Conservation (phyloP, 2,797 vertebrate species). For the Xiphophorus birchmanni region DNA sequence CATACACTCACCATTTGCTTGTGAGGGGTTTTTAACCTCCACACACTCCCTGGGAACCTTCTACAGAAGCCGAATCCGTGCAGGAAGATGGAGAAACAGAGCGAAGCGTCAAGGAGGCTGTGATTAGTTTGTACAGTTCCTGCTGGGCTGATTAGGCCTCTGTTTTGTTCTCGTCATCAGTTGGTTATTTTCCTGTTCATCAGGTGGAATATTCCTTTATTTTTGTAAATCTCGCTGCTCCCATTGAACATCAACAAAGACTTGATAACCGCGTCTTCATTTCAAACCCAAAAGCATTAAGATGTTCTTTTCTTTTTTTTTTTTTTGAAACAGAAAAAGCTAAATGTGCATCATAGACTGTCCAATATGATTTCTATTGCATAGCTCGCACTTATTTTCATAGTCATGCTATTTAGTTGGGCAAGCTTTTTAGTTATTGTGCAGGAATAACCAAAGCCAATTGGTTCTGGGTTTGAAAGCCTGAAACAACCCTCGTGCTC, state of each 20-base stretch:
- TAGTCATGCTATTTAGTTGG: conserved; percentile 26
- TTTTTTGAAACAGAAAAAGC: background rate
- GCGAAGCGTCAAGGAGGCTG: conserved; percentile 39
- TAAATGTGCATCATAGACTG: background rate
- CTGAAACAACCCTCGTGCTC: conserved; percentile 22
- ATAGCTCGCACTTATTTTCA: conserved; percentile 23
- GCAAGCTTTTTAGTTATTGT: conserved; percentile 35
- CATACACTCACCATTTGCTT: conserved; percentile 14
- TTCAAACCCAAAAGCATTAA: conserved; percentile 30
- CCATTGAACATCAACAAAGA: conserved; percentile 29
- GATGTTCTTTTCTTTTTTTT: conserved; percentile 13
- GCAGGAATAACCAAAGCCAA: background rate
- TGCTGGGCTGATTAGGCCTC: conserved; percentile 59
- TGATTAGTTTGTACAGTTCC: conserved; percentile 71
- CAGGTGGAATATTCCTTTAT: conserved; percentile 56
- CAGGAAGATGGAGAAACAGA: conserved; percentile 42
- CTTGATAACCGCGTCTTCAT: conserved; percentile 26
- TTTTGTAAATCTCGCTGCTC: conserved; percentile 36
- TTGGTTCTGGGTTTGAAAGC: conserved; percentile 32
- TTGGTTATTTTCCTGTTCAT: conserved; percentile 63
- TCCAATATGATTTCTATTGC: conserved; percentile 26
- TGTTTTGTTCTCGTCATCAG: conserved; percentile 51
- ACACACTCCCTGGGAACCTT: conserved; percentile 19
- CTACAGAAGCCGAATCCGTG: conserved; percentile 24
- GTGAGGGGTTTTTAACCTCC: conserved; percentile 31